Base-by-base conservation (phyloP, 2,113 vertebrate species). In the Hoplias malabaricus region DNA sequence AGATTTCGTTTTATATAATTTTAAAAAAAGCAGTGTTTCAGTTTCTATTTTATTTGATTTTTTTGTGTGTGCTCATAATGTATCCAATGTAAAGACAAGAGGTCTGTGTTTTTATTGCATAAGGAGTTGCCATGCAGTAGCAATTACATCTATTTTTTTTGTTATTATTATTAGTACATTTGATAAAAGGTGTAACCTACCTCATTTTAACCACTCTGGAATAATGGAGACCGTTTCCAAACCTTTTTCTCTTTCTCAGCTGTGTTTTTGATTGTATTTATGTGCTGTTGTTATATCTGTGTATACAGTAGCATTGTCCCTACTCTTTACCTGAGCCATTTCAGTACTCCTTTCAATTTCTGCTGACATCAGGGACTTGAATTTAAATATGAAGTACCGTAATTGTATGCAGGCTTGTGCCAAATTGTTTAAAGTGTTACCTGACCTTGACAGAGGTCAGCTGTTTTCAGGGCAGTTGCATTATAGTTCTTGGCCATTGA, bases 301-400 rank as follows among this genome's bases (percentile, higher is more conserved):
- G 21, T 73, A 31, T 73, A 38, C 67, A 36, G 14, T 56, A 77
- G 38, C 31, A 71, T 50, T 25, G 27, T 66, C 42, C 13, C 40
- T 33, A 13, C 5, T 33, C 31, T 76, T 66, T 62, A 31, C 36
- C 69, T 74, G 71, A 78, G 43, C 62, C 69, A 54, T 10, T 71
- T 78, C 8, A 23, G 27, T 59, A 10, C 46, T 40, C 5, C 16
- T 9, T 9, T 75, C 9, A n/a, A 42, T 70, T 31, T 70, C 25
- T 43, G 53, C 61, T 75, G 57, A 78, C 29, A 72, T 76, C 81
- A 76, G 77, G 77, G 81, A 83, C 75, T 70, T 79, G 42, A 66
- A 57, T 40, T 50, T n/a, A 7, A 31, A 57, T 69, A 12, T 59
- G 63, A 79, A 66, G 65, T 79, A 59, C 67, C 53, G 63, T 48